These are phyloP conservation scores for Mirounga angustirostris DNA, from an alignment of 2,113 vertebrate genomes.

Conservation along the genomic window DNA sequence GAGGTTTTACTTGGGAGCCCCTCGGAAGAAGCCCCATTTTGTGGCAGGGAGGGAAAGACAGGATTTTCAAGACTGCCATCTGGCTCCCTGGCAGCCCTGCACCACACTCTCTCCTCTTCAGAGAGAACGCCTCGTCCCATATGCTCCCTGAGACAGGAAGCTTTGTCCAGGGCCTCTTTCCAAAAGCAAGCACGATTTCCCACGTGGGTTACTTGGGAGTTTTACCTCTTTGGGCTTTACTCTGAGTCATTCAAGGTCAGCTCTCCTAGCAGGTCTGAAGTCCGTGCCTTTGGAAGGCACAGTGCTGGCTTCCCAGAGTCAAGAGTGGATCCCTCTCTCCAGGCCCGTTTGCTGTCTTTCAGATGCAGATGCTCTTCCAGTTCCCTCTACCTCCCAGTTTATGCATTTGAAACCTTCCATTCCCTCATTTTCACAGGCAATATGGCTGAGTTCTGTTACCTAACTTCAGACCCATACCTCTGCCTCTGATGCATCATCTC, in stretches of 20 bases:
- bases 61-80: constrained; percentile 54
- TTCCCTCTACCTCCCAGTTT: not conserved
- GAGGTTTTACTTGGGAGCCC: not conserved
- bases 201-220: not conserved
- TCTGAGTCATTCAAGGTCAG: constrained; percentile 74
- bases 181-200: constrained; percentile 55
- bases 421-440: not conserved
- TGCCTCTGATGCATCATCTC: not conserved
- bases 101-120: not conserved
- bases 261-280: not conserved
- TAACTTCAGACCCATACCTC: not conserved
- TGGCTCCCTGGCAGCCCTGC: constrained; percentile 19
- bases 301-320: too few species aligned
- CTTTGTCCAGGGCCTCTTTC: constrained; percentile 66
- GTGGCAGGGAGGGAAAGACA: not conserved
- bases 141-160: constrained; percentile 64
- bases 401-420: not conserved
- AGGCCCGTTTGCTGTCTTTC: not conserved
- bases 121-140: constrained; percentile 66
- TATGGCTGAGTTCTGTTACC: not conserved
- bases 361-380: not conserved
- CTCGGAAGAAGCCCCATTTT: not conserved
- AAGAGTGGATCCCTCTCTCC: not conserved
- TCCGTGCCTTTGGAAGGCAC: not conserved
- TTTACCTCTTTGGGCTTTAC: constrained; percentile 40